Conservation (phyloP, 2,797 vertebrate genomes). For the Calcarius lapponicus region DNA sequence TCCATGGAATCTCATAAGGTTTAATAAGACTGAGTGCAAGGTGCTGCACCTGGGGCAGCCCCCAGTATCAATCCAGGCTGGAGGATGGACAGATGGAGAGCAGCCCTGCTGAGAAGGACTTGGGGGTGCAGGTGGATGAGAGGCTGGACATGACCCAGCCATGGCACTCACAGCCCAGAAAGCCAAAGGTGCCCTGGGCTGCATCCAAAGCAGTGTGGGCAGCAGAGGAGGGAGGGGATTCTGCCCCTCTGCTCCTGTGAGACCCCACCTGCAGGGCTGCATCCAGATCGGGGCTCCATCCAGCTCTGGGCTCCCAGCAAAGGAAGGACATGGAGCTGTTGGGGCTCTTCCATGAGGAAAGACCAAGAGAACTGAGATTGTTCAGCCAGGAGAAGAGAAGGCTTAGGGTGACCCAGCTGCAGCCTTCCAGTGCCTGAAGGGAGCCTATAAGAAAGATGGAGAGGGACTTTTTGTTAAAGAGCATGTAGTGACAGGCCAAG, state of each 20-base stretch:
- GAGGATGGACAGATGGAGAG: background rate
- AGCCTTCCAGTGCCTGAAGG: background rate
- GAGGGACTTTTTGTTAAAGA: background rate
- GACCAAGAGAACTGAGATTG: rapidly evolving
- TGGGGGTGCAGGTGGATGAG: background rate
- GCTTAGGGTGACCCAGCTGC: background rate
- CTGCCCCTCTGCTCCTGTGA: background rate
- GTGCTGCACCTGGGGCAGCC: background rate
- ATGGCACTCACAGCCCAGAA: background rate
- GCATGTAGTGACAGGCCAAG: too few species aligned
- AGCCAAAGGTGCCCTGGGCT: background rate
- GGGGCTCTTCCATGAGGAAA: background rate
- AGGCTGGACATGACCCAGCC: background rate
- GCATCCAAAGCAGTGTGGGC: background rate
- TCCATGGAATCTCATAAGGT: background rate
- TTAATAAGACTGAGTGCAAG: background rate
- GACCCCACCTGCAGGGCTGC: background rate
- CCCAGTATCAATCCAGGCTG: background rate
- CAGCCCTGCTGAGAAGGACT: background rate
- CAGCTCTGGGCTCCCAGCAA: background rate
- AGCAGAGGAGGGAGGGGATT: background rate
- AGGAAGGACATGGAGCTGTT: background rate
- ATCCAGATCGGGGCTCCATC: background rate
- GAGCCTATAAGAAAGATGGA: background rate
- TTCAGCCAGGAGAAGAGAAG: background rate